phyloP scores from a whole-genome alignment of 1,140 invertebrate species.

The Drosophila nikananu region DNA sequence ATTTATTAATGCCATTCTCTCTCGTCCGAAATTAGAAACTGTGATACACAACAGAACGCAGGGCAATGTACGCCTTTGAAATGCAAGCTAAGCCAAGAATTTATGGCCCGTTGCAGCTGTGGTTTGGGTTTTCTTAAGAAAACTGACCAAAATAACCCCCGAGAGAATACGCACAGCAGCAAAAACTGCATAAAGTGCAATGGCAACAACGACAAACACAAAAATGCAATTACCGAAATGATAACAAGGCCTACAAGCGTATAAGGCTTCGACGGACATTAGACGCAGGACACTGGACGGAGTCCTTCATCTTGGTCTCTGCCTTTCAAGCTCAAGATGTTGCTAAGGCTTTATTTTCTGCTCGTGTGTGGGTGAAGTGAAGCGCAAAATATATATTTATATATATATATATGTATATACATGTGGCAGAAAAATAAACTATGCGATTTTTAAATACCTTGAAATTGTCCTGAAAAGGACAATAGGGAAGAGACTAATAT shows the following conservation, averaged over 20 bases:
- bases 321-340: conserved; percentile 72
- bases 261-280: conserved; percentile 58
- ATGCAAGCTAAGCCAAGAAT: conserved; percentile 60
- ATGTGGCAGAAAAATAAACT: conserved; percentile 16
- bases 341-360: conserved; percentile 38
- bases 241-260: conserved; percentile 76
- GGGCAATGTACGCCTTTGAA: conserved; percentile 25
- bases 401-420: conserved; percentile 34
- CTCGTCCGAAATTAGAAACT: conserved; percentile 57
- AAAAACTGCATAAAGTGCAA: conserved; percentile 70
- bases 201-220: conserved; percentile 74
- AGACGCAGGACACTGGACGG: conserved; percentile 52
- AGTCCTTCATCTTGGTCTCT: conserved; percentile 69
- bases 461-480: not conserved
- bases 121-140: conserved; percentile 81
- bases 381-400: conserved; percentile 81
- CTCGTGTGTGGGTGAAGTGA: conserved; percentile 55
- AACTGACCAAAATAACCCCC: conserved; percentile 73
- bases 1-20: conserved; percentile 71
- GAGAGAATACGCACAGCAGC: conserved; percentile 56
- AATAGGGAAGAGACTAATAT: not conserved
- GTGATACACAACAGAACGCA: conserved; percentile 33
- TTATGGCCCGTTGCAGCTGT: conserved; percentile 50
- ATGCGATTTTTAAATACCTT: conserved; percentile 18
- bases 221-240: conserved; percentile 82